Base-by-base conservation (phyloP, 2,797 vertebrate genomes). In the Centroberyx gerrardi region DNA sequence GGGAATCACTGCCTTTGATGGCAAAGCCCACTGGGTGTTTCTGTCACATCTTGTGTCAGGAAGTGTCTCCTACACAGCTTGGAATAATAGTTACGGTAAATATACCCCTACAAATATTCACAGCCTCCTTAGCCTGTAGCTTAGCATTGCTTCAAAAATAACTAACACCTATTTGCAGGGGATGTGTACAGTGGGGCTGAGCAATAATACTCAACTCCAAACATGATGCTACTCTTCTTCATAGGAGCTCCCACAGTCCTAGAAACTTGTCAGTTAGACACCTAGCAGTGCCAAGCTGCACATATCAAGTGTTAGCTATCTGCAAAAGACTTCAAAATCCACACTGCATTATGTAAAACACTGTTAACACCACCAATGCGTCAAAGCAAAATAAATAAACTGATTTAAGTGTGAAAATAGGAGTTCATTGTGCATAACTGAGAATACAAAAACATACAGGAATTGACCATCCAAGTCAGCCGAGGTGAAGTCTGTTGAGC, bases 371-470 rank as follows among this genome's bases (percentile, higher is more conserved):
- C 53, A 52, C 56, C 53, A 60, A 59, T n/a, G 53, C 64, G 33
- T 74, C 8, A 51, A 66, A 63, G 61, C 68, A 18, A 68, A 59
- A 29, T 44, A 22, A 62, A 36, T 12, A 40, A 40, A 40, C 38
- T 9, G 8, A 61, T 75, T 72, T 28, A 72, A 76, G 18, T 36
- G 31, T n/a, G 46, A 28, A 6, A 31, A 31, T 14, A n/a, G 4
- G n/a, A 56, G 62, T 38, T 71, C 15, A 72, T 71, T 58, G 65
- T 68, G 53, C 31, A 46, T 55, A 65, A 42, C 8, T 38, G 46
- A 72, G 52, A 71, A 63, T 63, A 68, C 63, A 49, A 18, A 59
- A 60, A 62, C 65, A 78, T 68, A 66, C 62, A 69, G 31, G 51
- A 61, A 40, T 2, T 64, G 62, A 74, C 66, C 69, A 62, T 54